phyloP scores from a whole-genome alignment of 30 jellyfish, hydroid and myxozoan species.

The Pelagia noctiluca region DNA sequence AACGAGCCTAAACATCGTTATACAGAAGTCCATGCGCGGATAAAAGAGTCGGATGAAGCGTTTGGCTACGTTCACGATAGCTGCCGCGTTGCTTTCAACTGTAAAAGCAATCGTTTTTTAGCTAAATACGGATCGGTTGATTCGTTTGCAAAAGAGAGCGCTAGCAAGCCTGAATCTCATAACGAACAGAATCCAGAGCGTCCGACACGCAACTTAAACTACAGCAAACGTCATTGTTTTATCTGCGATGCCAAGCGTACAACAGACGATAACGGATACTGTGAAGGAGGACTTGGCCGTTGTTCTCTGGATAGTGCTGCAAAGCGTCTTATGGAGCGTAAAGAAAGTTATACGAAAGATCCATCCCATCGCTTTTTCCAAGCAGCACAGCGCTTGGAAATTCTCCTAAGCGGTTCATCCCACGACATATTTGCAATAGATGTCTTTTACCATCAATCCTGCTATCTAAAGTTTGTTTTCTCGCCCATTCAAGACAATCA shows the following conservation, averaged over 20 bases:
- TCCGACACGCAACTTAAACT: neutral
- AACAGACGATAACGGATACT: neutral
- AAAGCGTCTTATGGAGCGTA: slow-evolving; percentile 26
- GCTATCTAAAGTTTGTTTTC: slow-evolving; percentile 36
- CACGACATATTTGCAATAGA: slow-evolving; percentile 59
- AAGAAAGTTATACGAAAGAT: neutral
- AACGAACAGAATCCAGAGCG: neutral
- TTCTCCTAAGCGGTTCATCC: slow-evolving; percentile 28
- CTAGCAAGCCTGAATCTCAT: neutral
- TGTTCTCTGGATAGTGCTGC: slow-evolving; percentile 27
- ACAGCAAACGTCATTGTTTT: slow-evolving; percentile 20
- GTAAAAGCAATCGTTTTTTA: neutral
- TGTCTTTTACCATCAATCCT: slow-evolving; percentile 36
- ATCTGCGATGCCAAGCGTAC: slow-evolving; percentile 5
- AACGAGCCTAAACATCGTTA: neutral
- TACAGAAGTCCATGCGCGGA: neutral
- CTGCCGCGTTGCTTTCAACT: neutral
- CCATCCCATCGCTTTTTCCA: slow-evolving; percentile 1
- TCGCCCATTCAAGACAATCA: slow-evolving; percentile 1
- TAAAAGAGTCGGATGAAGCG: neutral
- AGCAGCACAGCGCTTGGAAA: slow-evolving; percentile 42
- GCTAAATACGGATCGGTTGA: neutral
- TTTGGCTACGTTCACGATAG: slow-evolving; percentile 5
- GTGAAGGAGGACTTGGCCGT: too few species aligned
- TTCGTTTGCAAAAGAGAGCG: neutral